Evolutionary conservation across 1,140 invertebrate species (phyloP), one percentile per base, ranked within the genome.

Genomic region (Aphidius gifuensis): DNA sequence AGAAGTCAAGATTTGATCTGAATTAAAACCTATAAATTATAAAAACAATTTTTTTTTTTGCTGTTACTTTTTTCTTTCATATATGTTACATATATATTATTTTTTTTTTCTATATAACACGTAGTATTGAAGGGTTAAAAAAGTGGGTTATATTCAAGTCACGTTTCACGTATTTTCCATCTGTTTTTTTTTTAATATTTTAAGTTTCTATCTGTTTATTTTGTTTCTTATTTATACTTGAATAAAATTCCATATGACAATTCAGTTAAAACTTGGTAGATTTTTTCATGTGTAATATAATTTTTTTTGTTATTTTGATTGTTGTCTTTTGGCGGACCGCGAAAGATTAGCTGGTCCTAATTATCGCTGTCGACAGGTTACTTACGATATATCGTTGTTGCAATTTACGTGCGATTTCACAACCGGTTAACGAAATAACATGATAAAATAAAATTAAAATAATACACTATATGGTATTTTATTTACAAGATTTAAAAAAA

Each of bases 381-480:
- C n/a, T n/a, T n/a, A n/a, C n/a, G n/a, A n/a, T n/a, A n/a, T n/a
- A n/a, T n/a, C n/a, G n/a, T n/a, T n/a, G n/a, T n/a, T n/a, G 39
- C 39, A 60, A 51, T n/a, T 60, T 48, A 42, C 42, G 42, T 51
- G 47, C 39, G n/a, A 51, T 60, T 51, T 50, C 48, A 40, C 46
- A 60, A 60, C 42, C 58, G 40, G 58, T 60, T 60, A 16, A 44
- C 48, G 44, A 58, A 58, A 48, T 43, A 55, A n/a, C 7, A 55
- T 39, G 4, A 9, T 55, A 4, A 40, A 9, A 11, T 8, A 9
- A 9, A 45, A 58, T 21, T 40, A 49, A 58, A 58, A 58, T 39
- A 9, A 5, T 5, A 11, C 5, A 21, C 3, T 38, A 49, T n/a
- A n/a, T n/a, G n/a, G n/a, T n/a, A n/a, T n/a, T n/a, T n/a, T 49